phyloP scores from a whole-genome alignment of 2,113 vertebrate species.

The Engraulis encrasicolus region DNA sequence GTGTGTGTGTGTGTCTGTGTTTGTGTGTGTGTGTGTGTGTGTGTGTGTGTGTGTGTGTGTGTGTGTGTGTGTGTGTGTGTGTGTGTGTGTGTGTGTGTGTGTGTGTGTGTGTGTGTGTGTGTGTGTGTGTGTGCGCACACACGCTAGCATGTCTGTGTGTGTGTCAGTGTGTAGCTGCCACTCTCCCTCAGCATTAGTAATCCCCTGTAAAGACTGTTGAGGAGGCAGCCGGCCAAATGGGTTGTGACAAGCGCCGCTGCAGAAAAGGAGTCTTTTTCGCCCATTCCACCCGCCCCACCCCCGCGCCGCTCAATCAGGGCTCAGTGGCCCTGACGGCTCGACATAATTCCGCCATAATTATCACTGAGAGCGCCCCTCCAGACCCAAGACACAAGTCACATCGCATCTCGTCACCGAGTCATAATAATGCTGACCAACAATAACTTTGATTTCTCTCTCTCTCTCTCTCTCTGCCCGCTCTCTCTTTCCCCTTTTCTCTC shows the following conservation, averaged over 20 bases:
- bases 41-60: conserved; percentile 47
- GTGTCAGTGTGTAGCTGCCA: conserved; percentile 93
- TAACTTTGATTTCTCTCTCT: conserved; percentile 73
- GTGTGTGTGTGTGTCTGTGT: not conserved
- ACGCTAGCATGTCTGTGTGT: too few species aligned
- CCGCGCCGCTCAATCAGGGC: conserved; percentile 81
- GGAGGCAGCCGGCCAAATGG: conserved; percentile 93
- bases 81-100: not conserved
- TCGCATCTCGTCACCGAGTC: conserved; percentile 86
- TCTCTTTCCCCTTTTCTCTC: conserved; percentile 46
- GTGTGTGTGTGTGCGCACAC: conserved; percentile 56
- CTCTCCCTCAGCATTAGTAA: conserved; percentile 96
- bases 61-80: conserved; percentile 14
- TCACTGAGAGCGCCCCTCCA: conserved; percentile 91
- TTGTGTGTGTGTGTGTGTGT: not conserved
- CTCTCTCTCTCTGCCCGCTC: conserved; percentile 54
- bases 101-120: not conserved
- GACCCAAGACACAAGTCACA: conserved; percentile 85
- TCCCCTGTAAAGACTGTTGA: conserved; percentile 96
- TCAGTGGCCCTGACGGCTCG: conserved; percentile 93
- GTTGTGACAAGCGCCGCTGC: conserved; percentile 93
- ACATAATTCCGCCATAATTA: conserved; percentile 99
- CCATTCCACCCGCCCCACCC: conserved; percentile 84
- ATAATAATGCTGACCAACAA: conserved; percentile 90
- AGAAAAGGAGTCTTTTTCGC: conserved; percentile 87